Percentiles rank a stretch among this genome's conserved stretches.
These are phyloP conservation scores for Triops cancriformis DNA, from an alignment of 1,140 invertebrate genomes.

Conservation along the genomic window DNA sequence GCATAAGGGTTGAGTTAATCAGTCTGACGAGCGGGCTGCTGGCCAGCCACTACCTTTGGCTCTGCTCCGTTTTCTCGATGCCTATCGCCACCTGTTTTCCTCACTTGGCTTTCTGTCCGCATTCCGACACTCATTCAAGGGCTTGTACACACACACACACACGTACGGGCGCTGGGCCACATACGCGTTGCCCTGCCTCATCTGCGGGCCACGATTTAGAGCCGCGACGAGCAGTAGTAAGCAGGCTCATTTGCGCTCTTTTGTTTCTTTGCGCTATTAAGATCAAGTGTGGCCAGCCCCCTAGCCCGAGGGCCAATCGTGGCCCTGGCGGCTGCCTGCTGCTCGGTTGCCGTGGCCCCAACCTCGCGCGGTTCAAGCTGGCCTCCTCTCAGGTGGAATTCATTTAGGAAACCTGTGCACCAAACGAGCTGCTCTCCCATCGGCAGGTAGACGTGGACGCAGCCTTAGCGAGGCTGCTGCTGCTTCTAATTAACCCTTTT, in stretches of 20 bases:
- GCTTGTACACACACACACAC: background rate
- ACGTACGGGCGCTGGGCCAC: too few relatives aligned
- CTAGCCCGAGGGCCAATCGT: background rate
- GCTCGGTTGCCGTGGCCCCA: too few relatives aligned
- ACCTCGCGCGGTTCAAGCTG: background rate
- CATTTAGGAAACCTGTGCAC: background rate
- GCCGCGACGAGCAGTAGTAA: background rate
- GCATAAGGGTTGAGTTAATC: constrained; percentile 9
- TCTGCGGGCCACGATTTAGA: too few relatives aligned
- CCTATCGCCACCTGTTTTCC: constrained; percentile 12
- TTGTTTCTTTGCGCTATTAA: background rate
- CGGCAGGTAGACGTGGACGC: background rate
- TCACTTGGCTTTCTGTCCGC: background rate
- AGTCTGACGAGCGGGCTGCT: background rate
- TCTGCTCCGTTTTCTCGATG: background rate
- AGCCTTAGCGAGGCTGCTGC: too few relatives aligned
- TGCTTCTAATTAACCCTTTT: background rate
- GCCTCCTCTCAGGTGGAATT: background rate
- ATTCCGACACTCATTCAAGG: background rate
- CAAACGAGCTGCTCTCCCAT: background rate
- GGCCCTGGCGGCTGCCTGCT: too few relatives aligned
- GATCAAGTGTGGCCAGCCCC: background rate
- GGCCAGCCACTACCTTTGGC: background rate
- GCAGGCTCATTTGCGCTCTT: background rate
- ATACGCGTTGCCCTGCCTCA: too few relatives aligned